Evolutionary conservation across 2,797 vertebrate species (phyloP), one percentile per base, ranked within the genome.

Genomic region (Pseudochaenichthys georgianus): DNA sequence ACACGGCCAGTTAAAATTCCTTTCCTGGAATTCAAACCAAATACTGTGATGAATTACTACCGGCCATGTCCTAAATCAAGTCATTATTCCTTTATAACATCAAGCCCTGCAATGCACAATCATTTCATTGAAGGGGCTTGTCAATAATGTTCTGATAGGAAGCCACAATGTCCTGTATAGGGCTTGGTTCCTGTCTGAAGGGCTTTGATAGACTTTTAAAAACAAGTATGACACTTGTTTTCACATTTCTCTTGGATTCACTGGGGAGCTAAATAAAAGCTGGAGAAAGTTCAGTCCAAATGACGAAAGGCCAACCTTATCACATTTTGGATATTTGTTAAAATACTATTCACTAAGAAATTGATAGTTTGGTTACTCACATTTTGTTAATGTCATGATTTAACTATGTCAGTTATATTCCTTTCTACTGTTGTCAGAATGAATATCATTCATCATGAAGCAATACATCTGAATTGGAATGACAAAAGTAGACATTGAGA

Each of bases 81-180:
- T 77, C 70, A 67, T 77, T 87, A 91, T 82, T 93, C 77, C 81
- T 75, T 60, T 73, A 83, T 67, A 82, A 94, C 45, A 94, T 92
- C 87, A 85, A 87, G 80, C 53, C 91, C 92, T 76, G 89, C 47
- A 57, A 57, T 84, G 82, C 88, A 95, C 90, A 94, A 94, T 93
- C 80, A 90, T 77, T 80, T 91, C 82, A 94, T 94, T 96, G 87
- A 90, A 75, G 69, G 78, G 83, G 85, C 82, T 82, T 61, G 81
- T 88, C 85, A 76, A 47, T 82, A 78, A 94, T 92, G 78, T 94
- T 89, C 87, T 87, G 85, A 70, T 83, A 81, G 86, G 92, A 89
- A 79, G 84, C 77, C 58, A 48, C 64, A 81, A 70, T 67, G 84
- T 65, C 80, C 58, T 45, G 11, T 7, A 66, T 42, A 88, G 73